A percentile compares a stretch with the other conserved stretches of the same genome.
Conservation (phyloP, 2,888 invertebrate genomes). For the Callyntrura sp. region DNA sequence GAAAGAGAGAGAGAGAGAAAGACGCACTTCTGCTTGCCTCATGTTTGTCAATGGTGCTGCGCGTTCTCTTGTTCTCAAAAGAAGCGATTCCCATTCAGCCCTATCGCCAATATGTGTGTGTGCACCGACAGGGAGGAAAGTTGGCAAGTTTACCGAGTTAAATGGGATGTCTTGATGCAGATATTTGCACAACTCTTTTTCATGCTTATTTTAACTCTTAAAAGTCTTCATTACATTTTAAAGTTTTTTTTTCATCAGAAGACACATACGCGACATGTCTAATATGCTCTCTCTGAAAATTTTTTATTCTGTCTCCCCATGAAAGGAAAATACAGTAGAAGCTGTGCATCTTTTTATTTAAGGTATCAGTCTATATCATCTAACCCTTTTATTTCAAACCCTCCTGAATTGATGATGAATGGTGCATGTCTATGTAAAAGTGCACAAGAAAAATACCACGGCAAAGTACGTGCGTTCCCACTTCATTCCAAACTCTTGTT, state of each 20-base stretch:
- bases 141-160: slow-evolving; percentile 69
- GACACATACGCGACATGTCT: background rate
- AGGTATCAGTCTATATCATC: background rate
- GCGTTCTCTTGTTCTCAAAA: background rate
- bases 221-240: slow-evolving; percentile 52
- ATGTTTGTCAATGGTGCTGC: slow-evolving; percentile 63
- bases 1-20: slow-evolving; percentile 21
- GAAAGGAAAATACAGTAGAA: background rate
- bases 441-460: too few relatives aligned
- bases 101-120: background rate
- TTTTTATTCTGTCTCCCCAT: background rate
- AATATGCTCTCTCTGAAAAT: too few relatives aligned
- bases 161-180: slow-evolving; percentile 60
- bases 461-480: slow-evolving; percentile 39
- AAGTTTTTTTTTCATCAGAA: background rate
- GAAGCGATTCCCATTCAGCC: background rate
- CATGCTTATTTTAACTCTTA: slow-evolving; percentile 48
- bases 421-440: slow-evolving; percentile 15
- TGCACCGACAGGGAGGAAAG: slow-evolving; percentile 22
- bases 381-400: slow-evolving; percentile 1
- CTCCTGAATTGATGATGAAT: slow-evolving; percentile 56
- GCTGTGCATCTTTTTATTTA: too few relatives aligned
- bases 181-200: slow-evolving; percentile 68
- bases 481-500: slow-evolving; percentile 56
- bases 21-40: slow-evolving; percentile 54